Percentiles rank a stretch among this genome's conserved stretches.
Evolutionary conservation across 1,140 invertebrate genomes (phyloP).

Genomic region (Listronotus oregonensis): DNA sequence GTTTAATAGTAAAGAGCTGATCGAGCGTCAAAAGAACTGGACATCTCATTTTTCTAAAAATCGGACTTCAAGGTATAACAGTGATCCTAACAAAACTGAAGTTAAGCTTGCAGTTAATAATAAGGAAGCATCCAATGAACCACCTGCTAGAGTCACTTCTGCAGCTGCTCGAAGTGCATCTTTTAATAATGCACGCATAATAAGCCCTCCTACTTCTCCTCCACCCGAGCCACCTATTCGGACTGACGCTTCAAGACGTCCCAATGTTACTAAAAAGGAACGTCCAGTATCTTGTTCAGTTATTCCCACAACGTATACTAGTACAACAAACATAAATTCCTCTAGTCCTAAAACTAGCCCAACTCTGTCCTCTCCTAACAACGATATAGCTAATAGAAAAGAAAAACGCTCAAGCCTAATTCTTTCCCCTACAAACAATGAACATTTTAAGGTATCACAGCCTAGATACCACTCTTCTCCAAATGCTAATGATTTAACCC

Average conservation of each 20-base stretch:
- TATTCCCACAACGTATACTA: constrained; percentile 49
- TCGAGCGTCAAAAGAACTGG: constrained; percentile 90
- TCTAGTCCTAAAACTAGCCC: constrained; percentile 52
- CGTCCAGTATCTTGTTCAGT: constrained; percentile 49
- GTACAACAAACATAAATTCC: constrained; percentile 38
- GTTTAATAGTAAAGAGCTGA: constrained; percentile 81
- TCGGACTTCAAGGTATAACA: constrained; percentile 65
- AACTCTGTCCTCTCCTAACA: constrained; percentile 52
- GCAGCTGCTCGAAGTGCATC: constrained; percentile 55
- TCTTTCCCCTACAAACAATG: constrained; percentile 16
- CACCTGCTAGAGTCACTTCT: constrained; percentile 31
- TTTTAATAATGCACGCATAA: constrained; percentile 53
- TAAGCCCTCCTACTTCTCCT: constrained; percentile 61
- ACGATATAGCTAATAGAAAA: constrained; percentile 30
- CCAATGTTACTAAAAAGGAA: constrained; percentile 49
- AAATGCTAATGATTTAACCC: constrained; percentile 9
- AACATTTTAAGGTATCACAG: constrained; percentile 20
- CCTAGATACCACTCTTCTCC: constrained; percentile 23
- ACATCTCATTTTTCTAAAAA: constrained; percentile 85
- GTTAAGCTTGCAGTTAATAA: constrained; percentile 50
- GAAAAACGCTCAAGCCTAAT: constrained; percentile 18
- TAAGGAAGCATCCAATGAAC: constrained; percentile 53
- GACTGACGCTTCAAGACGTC: constrained; percentile 52
- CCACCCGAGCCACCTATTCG: constrained; percentile 58
- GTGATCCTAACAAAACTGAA: constrained; percentile 63